Evolutionary conservation across 1,140 invertebrate species (phyloP), one percentile per base, ranked within the genome.

Genomic region (Patella vulgata): DNA sequence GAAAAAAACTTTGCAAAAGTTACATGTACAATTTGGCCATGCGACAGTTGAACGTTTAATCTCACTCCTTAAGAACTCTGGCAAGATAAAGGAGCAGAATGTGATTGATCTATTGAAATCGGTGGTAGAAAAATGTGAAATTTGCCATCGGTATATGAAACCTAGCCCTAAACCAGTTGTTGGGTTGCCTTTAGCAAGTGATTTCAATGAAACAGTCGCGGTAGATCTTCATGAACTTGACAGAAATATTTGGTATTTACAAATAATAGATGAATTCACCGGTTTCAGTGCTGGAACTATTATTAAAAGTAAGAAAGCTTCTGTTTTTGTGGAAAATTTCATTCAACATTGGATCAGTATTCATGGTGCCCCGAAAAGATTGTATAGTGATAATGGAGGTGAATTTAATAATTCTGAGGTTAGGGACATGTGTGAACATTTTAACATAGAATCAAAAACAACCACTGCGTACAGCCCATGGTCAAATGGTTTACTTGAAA

Each of bases 21-120:
- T 62, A 23, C 63, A 67, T 39, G 46, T 54, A 60, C 63, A 70
- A 44, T 70, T 67, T 67, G 68, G 64, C 43, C 59, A 70, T 59
- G 59, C 59, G 55, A 51, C 56, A 33, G 31, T 23, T 27, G 46
- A 67, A n/a, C 14, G 46, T 28, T 51, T 70, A 19, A 50, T n/a
- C 21, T 17, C 39, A 25, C 23, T 67, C 8, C 31, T 70, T 5
- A 63, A 56, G 25, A 59, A 31, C 53, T 44, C 50, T 31, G 59
- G 64, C 12, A 39, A n/a, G 14, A 46, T 14, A 8, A 36, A 59
- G 23, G 31, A 53, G n/a, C n/a, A n/a, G 17, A 52, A 53, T 39
- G 36, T 47, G 12, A 17, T 50, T 9, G 33, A 50, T 33, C 21
- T 55, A 11, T 19, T 60, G 3, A 23, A 39, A 50, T n/a, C 19